Percentiles rank a stretch among this genome's conserved stretches.
phyloP scores from a whole-genome alignment of 2,797 vertebrate species.

The Cottoperca gobio region DNA sequence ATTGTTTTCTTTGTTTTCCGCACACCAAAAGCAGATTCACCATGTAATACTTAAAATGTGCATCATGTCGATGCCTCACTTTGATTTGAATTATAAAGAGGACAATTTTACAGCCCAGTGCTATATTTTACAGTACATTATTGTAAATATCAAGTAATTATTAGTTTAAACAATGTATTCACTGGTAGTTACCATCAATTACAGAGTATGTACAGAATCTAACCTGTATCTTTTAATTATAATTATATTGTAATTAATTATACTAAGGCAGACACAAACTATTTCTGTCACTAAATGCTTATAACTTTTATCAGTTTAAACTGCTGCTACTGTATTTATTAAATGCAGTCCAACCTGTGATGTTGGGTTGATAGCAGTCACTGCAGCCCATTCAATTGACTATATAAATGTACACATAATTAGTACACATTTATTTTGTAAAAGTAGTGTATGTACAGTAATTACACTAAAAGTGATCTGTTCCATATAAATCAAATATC shows the following conservation, averaged over 20 bases:
- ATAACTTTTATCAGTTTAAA: not conserved
- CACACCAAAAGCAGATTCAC: not conserved
- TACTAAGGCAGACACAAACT: too few relatives aligned
- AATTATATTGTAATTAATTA: not conserved
- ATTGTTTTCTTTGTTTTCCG: not conserved
- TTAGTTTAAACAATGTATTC: not conserved
- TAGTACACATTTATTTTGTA: not conserved
- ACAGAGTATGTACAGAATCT: not conserved
- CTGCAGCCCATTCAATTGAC: not conserved
- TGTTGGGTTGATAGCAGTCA: not conserved
- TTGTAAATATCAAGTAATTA: not conserved
- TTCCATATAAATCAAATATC: not conserved
- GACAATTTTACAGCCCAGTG: too few relatives aligned
- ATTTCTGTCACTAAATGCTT: not conserved
- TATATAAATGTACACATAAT: not conserved
- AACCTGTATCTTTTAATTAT: not conserved
- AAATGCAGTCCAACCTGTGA: not conserved
- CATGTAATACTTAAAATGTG: not conserved
- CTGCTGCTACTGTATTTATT: not conserved
- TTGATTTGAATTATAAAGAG: not conserved
- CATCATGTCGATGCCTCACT: not conserved
- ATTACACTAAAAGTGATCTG: not conserved
- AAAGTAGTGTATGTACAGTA: not conserved
- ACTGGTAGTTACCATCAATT: not conserved
- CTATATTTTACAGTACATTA: not conserved